Evolutionary conservation across 2,888 invertebrate genomes (phyloP), one percentile per base, ranked within the genome.

Genomic region (Drosophila ochracea): DNA sequence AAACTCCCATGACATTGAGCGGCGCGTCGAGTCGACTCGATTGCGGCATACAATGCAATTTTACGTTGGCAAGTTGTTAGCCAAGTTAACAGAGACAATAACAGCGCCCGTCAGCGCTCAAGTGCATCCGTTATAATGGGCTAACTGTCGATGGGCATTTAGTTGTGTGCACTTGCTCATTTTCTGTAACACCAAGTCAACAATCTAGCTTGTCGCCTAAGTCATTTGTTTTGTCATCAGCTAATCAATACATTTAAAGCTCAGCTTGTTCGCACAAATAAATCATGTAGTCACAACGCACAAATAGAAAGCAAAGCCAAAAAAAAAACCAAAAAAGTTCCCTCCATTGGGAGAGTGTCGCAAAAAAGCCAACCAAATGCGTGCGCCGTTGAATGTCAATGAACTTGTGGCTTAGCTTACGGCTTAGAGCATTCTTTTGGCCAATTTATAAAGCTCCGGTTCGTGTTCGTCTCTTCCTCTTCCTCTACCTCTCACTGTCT

Each of bases 1-100:
- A 76, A 73, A 69, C 78, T 91, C 90, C 91, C 91, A 91, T 91
- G 91, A 91, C 91, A 91, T 91, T 91, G 91, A 88, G 70, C 73
- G 68, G 66, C 76, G 76, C 78, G 78, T 53, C 82, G 75, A 55
- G 39, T 30, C 28, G 35, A 28, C 10, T 39, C 37, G n/a, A 31
- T 28, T 31, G 58, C 39, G 30, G 11, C 66, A 82, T 64, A 76
- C 77, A 86, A 81, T 89, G 80, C 70, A 76, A 68, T 78, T 79
- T 71, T 68, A 71, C 52, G 73, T 65, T 64, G 35, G 61, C 70
- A 50, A 66, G 75, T 68, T 62, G 78, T 55, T 75, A 54, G 76
- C 30, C 66, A 73, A 72, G 83, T 84, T 87, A 82, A 87, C 83
- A 78, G 74, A 66, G 71, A 65, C 76, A 83, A 83, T 84, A 71